Conservation (phyloP, 2,888 invertebrate species). For the Odiellus spinosus region DNA sequence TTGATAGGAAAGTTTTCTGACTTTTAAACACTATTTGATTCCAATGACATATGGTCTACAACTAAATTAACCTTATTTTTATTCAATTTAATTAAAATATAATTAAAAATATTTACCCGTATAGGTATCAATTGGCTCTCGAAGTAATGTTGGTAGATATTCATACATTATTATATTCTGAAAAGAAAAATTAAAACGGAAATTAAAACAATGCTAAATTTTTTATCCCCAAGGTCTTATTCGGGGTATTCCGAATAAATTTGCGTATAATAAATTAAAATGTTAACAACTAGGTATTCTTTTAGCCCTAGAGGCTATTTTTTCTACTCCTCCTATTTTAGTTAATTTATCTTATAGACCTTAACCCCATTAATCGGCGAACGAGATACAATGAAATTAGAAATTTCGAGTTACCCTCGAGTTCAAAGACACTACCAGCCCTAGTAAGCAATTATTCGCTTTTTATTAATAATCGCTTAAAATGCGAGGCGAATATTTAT, state of each 20-base stretch:
- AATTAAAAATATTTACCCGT: slow-evolving; percentile 6
- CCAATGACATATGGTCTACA: no score
- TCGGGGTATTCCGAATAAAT: neutral
- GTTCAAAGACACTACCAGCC: no score
- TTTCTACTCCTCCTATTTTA: neutral
- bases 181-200: slow-evolving; percentile 23
- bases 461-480: no score
- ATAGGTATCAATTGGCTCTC: slow-evolving; percentile 9
- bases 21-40: no score
- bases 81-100: no score
- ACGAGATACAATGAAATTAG: no score
- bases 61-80: no score
- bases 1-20: no score
- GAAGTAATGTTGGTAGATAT: slow-evolving; percentile 81
- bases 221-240: neutral
- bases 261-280: neutral
- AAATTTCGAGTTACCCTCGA: no score
- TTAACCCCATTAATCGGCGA: neutral
- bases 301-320: no score
- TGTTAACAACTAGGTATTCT: neutral
- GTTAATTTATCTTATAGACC: slow-evolving; percentile 1
- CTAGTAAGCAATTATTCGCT: no score
- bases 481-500: no score
- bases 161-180: slow-evolving; percentile 92
- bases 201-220: neutral